Conservation (phyloP, 2,888 invertebrate genomes). For the Zonitis immaculata region DNA sequence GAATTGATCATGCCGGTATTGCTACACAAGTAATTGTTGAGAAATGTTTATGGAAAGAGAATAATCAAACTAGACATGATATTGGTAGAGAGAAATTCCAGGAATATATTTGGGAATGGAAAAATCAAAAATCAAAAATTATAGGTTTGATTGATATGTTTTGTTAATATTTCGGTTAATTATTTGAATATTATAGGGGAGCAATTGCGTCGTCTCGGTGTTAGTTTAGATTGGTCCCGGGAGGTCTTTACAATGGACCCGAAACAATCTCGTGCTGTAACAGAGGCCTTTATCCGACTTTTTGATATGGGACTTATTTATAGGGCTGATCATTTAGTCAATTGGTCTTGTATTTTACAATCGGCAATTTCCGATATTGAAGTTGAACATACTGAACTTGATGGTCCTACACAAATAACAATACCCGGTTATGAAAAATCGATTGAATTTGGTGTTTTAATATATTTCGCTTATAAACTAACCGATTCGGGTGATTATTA, state of each 20-base stretch:
- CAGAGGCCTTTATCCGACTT: conserved; percentile 79
- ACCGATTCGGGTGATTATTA: conserved; percentile 53
- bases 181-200: conserved; percentile 40
- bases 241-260: conserved; percentile 97
- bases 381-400: conserved; percentile 89
- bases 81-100: conserved; percentile 93
- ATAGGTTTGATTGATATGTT: too few species aligned
- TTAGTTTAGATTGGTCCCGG: conserved; percentile 92
- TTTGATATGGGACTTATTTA: conserved; percentile 65
- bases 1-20: conserved; percentile 98
- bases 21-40: conserved; percentile 99
- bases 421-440: conserved; percentile 86
- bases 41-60: conserved; percentile 87
- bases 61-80: conserved; percentile 82
- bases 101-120: conserved; percentile 95
- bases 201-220: conserved; percentile 83
- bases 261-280: conserved; percentile 79
- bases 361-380: conserved; percentile 99
- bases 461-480: conserved; percentile 86
- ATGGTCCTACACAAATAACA: conserved; percentile 75
- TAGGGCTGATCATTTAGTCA: conserved; percentile 88
- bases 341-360: conserved; percentile 96
- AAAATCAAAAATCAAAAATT: conserved; percentile 58
- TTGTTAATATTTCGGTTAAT: too few species aligned
- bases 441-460: conserved; percentile 90